These are phyloP conservation scores for Drosophila hamatofila DNA, from an alignment of 2,888 invertebrate genomes.

Conservation along the genomic window DNA sequence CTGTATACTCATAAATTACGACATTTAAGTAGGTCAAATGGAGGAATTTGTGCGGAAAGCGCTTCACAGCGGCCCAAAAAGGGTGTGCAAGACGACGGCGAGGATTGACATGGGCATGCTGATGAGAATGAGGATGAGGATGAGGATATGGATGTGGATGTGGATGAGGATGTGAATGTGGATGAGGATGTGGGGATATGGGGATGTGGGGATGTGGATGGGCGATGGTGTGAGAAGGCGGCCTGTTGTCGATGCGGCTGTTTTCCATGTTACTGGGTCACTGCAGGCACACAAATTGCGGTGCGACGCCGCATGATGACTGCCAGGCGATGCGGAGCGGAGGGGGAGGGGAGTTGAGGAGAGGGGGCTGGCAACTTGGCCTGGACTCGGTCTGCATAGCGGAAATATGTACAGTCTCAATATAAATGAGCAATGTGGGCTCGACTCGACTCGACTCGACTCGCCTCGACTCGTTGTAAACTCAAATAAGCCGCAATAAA, in stretches of 20 bases:
- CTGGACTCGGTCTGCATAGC: constrained; percentile 38
- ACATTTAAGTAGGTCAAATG: constrained; percentile 83
- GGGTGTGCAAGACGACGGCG: constrained; percentile 51
- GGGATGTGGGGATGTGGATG: constrained; percentile 8
- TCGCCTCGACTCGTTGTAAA: constrained; percentile 41
- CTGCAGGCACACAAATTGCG: constrained; percentile 83
- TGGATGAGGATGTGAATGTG: constrained; percentile 4
- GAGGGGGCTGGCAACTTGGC: constrained; percentile 29
- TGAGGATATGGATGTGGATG: constrained; percentile 11
- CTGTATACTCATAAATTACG: constrained; percentile 82
- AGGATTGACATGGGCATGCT: constrained; percentile 4
- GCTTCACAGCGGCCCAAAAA: constrained; percentile 64
- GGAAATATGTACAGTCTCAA: constrained; percentile 66
- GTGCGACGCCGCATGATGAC: constrained; percentile 64
- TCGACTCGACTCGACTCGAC: constrained; percentile 27
- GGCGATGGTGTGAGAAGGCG: constrained; percentile 27
- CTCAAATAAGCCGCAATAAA: constrained; percentile 76
- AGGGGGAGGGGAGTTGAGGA: background rate
- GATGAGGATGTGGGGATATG: constrained; percentile 6
- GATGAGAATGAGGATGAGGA: background rate
- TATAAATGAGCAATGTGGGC: constrained; percentile 77
- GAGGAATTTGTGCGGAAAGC: constrained; percentile 82
- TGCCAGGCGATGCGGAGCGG: constrained; percentile 12
- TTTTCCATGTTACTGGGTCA: constrained; percentile 80
- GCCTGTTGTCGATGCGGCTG: constrained; percentile 68